Conservation (phyloP, 92 coral and sea anemone species). For the Actinostola sp. region DNA sequence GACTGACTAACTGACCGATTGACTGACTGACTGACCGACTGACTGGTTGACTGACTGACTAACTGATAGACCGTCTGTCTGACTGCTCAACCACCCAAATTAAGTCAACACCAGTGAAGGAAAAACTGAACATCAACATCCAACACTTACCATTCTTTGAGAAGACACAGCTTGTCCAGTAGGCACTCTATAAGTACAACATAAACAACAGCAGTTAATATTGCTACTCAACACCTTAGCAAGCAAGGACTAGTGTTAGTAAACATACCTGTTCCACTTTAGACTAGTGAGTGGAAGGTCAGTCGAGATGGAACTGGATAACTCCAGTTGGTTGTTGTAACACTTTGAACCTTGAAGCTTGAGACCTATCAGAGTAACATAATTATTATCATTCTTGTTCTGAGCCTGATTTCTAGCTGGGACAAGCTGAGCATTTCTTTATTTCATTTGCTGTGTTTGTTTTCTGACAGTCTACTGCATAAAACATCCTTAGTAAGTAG, state of each 20-base stretch:
- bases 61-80: too few relatives aligned
- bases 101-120: not conserved
- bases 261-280: constrained; percentile 90
- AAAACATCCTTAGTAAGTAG: not conserved
- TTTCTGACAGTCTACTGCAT: not conserved
- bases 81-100: not conserved
- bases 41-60: too few relatives aligned
- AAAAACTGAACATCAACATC: not conserved
- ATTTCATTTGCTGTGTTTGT: too few relatives aligned
- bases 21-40: too few relatives aligned
- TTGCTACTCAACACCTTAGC: not conserved
- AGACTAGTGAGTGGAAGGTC: constrained; percentile 93
- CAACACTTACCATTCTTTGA: constrained; percentile 6
- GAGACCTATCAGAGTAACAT: constrained; percentile 61
- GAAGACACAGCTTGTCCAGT: constrained; percentile 11
- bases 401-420: too few relatives aligned
- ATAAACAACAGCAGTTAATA: not conserved
- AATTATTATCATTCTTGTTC: too few relatives aligned
- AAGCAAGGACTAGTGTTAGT: not conserved
- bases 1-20: too few relatives aligned
- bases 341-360: constrained; percentile 94
- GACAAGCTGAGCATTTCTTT: too few relatives aligned
- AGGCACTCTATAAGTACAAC: constrained; percentile 13
- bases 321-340: constrained; percentile 79
- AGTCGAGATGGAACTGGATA: constrained; percentile 88